Evolutionary conservation across 2,888 invertebrate species (phyloP).

Genomic region (Cabera pusaria): DNA sequence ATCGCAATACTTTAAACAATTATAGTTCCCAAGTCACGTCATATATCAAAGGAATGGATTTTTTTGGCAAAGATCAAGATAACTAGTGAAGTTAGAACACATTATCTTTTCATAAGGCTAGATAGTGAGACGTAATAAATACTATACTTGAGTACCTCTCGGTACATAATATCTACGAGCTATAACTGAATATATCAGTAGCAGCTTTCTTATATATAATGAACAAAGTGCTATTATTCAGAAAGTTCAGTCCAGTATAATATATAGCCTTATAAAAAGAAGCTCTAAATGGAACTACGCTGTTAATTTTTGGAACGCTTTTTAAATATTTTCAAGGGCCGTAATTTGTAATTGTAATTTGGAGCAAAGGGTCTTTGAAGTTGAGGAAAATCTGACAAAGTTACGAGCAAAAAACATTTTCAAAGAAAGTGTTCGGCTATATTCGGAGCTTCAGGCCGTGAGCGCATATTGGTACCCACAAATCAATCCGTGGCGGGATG

Average conservation of each 20-base stretch:
- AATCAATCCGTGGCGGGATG: conserved; percentile 19
- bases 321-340: conserved; percentile 34
- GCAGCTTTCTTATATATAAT: background rate
- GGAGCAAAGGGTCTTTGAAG: conserved; percentile 38
- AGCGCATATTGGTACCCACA: conserved; percentile 25
- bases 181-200: too few relatives aligned
- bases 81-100: too few relatives aligned
- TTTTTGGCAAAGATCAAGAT: too few relatives aligned
- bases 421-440: conserved; percentile 30
- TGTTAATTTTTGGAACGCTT: conserved; percentile 35
- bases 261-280: conserved; percentile 22
- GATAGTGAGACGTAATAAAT: too few relatives aligned
- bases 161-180: too few relatives aligned
- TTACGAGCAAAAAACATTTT: conserved; percentile 34
- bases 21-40: too few relatives aligned
- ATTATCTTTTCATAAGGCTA: too few relatives aligned
- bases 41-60: too few relatives aligned
- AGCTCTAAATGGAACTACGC: conserved; percentile 33
- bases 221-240: conserved; percentile 1
- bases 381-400: conserved; percentile 34
- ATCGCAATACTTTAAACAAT: too few relatives aligned
- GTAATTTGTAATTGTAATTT: conserved; percentile 38
- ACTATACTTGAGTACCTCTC: too few relatives aligned
- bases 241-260: conserved; percentile 2
- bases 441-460: conserved; percentile 13